Percentiles rank a stretch among this genome's conserved stretches.
Conservation (phyloP, 1,140 invertebrate genomes). For the Gerris buenoi region DNA sequence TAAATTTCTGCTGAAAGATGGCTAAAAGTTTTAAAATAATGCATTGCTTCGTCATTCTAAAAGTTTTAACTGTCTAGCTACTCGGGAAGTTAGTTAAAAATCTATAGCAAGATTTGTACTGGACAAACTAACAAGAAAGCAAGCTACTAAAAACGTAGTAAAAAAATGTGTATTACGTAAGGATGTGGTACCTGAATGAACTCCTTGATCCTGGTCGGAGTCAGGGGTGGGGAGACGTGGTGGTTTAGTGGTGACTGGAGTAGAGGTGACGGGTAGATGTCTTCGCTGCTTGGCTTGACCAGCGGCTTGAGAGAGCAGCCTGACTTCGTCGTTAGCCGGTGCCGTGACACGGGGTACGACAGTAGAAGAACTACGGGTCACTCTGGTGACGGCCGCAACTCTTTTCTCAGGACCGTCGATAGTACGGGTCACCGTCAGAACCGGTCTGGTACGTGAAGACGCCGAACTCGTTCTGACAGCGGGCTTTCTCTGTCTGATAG, state of each 20-base stretch:
- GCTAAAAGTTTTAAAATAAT: no score
- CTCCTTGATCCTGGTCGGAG: background rate
- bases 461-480: background rate
- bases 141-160: no score
- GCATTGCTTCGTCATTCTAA: no score
- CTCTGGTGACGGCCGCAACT: background rate
- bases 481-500: conserved; percentile 21
- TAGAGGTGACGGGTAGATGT: background rate
- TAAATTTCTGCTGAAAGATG: no score
- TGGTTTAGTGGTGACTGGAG: background rate
- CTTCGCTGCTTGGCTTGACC: background rate
- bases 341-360: conserved; percentile 11
- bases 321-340: conserved; percentile 17
- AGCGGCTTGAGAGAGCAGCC: background rate
- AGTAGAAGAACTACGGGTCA: conserved; percentile 4
- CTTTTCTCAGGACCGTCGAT: conserved; percentile 13
- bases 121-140: no score
- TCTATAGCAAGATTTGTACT: no score
- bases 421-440: conserved; percentile 13
- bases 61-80: no score
- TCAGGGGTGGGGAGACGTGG: background rate
- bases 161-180: no score
- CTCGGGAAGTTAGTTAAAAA: no score
- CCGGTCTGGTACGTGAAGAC: background rate
- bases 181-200: conserved; percentile 2